Percentiles rank a stretch among this genome's conserved stretches.
Conservation (phyloP, 2,888 invertebrate genomes). For the Drosophila nigritarsus region DNA sequence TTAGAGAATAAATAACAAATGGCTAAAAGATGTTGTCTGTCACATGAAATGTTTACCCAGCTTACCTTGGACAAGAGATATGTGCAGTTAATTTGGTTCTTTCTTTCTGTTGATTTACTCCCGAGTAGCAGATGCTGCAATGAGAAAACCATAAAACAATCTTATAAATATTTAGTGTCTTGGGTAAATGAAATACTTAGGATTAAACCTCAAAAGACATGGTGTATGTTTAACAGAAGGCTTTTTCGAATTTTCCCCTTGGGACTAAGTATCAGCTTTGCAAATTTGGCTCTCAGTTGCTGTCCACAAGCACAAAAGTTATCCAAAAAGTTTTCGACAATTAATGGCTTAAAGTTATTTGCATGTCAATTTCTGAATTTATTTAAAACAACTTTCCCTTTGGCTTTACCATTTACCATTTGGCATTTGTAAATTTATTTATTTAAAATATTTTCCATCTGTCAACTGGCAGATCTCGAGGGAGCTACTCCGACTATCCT, state of each 20-base stretch:
- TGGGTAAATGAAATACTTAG: background rate
- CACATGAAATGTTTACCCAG: background rate
- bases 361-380: constrained; percentile 33
- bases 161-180: background rate
- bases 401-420: constrained; percentile 22
- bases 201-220: background rate
- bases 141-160: background rate
- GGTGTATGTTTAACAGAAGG: background rate
- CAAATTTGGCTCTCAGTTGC: constrained; percentile 9
- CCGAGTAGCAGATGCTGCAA: constrained; percentile 15
- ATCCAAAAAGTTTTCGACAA: constrained; percentile 44
- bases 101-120: background rate
- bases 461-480: constrained; percentile 35
- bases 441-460: constrained; percentile 21
- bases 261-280: background rate
- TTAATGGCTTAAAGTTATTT: constrained; percentile 42
- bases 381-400: constrained; percentile 34
- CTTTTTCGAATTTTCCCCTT: background rate
- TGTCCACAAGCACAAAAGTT: constrained; percentile 16
- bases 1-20: constrained; percentile 1
- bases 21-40: background rate
- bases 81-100: background rate
- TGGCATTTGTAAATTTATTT: constrained; percentile 25
- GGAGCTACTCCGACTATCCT: constrained; percentile 4
- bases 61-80: constrained; percentile 17